Evolutionary conservation across 2,113 vertebrate species (phyloP).

Genomic region (Platichthys stellatus): DNA sequence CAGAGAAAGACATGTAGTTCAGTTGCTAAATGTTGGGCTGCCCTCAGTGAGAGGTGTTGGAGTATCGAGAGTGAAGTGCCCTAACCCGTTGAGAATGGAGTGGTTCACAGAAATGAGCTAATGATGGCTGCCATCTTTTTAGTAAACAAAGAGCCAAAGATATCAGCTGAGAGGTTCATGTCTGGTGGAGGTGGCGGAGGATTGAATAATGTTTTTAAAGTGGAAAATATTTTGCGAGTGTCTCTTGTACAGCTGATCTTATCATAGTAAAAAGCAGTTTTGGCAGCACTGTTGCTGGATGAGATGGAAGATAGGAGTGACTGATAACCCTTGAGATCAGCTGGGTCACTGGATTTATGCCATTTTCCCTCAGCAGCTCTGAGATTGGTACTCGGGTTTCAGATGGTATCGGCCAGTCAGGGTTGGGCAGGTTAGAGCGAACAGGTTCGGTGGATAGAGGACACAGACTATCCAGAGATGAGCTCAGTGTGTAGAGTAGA

Average conservation of each 20-base stretch:
- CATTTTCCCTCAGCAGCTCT: neutral
- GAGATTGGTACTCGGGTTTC: neutral
- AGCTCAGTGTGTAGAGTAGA: neutral
- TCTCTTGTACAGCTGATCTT: neutral
- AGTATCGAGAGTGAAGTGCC: neutral
- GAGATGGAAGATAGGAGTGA: conserved; percentile 11
- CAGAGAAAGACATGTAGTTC: neutral
- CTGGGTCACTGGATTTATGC: conserved; percentile 1
- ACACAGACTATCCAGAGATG: neutral
- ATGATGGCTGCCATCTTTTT: neutral
- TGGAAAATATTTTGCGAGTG: neutral
- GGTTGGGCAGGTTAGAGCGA: neutral
- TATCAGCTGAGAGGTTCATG: neutral
- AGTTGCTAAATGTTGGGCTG: neutral
- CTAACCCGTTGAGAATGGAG: neutral
- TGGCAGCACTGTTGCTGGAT: conserved; percentile 12
- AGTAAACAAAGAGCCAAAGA: neutral
- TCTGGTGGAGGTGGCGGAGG: neutral
- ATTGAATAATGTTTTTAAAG: conserved; percentile 6
- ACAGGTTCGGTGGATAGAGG: conserved; percentile 1
- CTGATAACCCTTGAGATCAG: conserved; percentile 7
- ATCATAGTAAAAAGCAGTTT: neutral
- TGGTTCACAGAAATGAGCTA: neutral
- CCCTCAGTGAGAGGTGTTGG: neutral
- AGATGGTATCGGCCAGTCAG: conserved; percentile 7